Percentiles rank a stretch among this genome's conserved stretches.
Conservation (phyloP, 2,113 vertebrate genomes). For the Epinephelus moara region DNA sequence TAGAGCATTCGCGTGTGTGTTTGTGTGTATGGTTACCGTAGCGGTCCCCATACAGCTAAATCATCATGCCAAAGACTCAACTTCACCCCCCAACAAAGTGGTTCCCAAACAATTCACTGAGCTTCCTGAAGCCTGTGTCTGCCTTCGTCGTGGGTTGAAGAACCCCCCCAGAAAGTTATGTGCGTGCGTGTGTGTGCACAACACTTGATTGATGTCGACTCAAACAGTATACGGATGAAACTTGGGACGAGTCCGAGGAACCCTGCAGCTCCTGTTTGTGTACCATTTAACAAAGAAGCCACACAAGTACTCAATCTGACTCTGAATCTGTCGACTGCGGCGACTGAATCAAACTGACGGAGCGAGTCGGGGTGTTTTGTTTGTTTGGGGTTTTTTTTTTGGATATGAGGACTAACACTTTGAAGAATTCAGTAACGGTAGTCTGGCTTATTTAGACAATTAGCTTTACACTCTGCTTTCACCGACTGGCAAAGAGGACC, state of each 20-base stretch:
- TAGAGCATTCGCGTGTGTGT: constrained; percentile 45
- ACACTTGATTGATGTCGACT: constrained; percentile 10
- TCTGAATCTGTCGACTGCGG: constrained; percentile 35
- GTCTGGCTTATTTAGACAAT: constrained; percentile 69
- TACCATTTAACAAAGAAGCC: constrained; percentile 34
- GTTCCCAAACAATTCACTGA: constrained; percentile 69
- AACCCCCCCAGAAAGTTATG: constrained; percentile 52
- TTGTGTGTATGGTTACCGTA: constrained; percentile 62
- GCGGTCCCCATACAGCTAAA: constrained; percentile 85
- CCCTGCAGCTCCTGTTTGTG: constrained; percentile 56
- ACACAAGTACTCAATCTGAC: constrained; percentile 45
- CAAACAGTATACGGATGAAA: constrained; percentile 20
- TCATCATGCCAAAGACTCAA: constrained; percentile 88
- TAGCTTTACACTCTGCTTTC: constrained; percentile 77
- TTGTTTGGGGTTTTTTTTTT: background rate
- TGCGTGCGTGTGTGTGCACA: constrained; percentile 25
- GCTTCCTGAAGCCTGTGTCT: constrained; percentile 81
- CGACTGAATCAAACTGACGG: constrained; percentile 20
- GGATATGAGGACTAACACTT: constrained; percentile 70
- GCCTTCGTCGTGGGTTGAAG: constrained; percentile 67
- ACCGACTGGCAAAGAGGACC: constrained; percentile 59
- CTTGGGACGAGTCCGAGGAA: constrained; percentile 43
- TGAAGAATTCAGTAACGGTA: constrained; percentile 61
- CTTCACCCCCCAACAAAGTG: constrained; percentile 51
- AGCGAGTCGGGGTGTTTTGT: background rate